phyloP scores from a whole-genome alignment of 2,888 invertebrate genomes.

The Heliconius charithonia region DNA sequence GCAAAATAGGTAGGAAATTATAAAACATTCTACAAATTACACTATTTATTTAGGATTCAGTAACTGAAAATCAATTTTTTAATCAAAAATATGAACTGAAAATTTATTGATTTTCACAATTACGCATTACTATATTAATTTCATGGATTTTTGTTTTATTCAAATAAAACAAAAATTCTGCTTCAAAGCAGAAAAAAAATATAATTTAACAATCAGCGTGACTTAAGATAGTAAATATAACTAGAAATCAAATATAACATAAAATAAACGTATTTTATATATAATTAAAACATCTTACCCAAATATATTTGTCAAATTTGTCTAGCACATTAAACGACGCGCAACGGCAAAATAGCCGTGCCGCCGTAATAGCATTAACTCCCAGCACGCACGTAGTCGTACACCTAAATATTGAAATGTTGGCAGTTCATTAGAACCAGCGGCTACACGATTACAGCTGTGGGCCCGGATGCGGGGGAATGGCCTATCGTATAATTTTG shows the following conservation, averaged over 20 bases:
- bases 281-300: constrained; percentile 21
- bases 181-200: no score
- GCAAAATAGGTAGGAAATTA: not conserved
- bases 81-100: no score
- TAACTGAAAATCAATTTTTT: no score
- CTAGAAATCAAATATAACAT: no score
- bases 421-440: constrained; percentile 41
- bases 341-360: constrained; percentile 35
- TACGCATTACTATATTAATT: no score
- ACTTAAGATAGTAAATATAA: not conserved
- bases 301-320: constrained; percentile 37
- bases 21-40: not conserved
- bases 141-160: not conserved
- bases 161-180: no score
- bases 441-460: constrained; percentile 30
- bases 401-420: constrained; percentile 40
- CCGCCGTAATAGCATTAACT: constrained; percentile 46
- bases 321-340: constrained; percentile 33
- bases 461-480: constrained; percentile 5
- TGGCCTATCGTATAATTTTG: constrained; percentile 9
- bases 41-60: no score
- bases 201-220: not conserved
- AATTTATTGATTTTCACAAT: no score
- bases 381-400: constrained; percentile 44
- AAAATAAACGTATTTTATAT: no score